A percentile compares a stretch with the other conserved stretches of the same genome.
These are phyloP conservation scores for Semicossyphus pulcher DNA, from an alignment of 2,113 vertebrate species.

Conservation along the genomic window DNA sequence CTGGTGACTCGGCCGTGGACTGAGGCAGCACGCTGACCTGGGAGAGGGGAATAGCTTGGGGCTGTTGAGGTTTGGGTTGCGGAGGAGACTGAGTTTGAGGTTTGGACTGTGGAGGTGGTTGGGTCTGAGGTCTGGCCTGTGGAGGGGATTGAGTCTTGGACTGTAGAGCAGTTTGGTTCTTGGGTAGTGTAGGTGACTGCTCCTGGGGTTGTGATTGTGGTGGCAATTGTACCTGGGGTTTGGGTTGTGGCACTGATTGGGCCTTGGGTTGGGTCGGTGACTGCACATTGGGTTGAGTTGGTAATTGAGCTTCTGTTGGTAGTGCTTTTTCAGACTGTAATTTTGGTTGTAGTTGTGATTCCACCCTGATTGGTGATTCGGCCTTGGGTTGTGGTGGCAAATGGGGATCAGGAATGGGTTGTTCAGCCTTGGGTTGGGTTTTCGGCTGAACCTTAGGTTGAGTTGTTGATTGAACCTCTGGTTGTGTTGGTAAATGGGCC, in stretches of 20 bases:
- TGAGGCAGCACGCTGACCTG: constrained; percentile 44
- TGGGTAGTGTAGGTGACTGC: background rate
- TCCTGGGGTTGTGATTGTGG: constrained; percentile 8
- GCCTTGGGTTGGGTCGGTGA: constrained; percentile 1
- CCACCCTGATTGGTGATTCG: background rate
- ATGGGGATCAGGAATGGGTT: background rate
- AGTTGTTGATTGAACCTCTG: background rate
- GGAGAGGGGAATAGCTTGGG: constrained; percentile 16
- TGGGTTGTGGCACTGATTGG: background rate
- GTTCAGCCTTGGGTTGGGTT: background rate
- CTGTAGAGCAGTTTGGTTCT: constrained; percentile 8
- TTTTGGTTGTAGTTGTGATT: background rate
- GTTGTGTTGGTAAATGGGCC: background rate
- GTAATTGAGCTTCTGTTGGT: constrained; percentile 19
- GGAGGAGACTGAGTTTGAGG: constrained; percentile 14
- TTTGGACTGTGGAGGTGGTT: background rate
- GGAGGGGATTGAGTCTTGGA: constrained; percentile 30
- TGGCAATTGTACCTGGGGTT: constrained; percentile 37
- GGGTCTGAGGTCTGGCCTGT: constrained; percentile 28
- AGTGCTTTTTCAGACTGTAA: background rate
- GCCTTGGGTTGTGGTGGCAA: background rate
- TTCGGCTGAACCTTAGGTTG: constrained; percentile 9
- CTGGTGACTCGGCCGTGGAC: constrained; percentile 57
- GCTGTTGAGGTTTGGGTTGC: constrained; percentile 40
- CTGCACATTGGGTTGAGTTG: background rate